Evolutionary conservation across 2,113 vertebrate genomes (phyloP).

Genomic region (Bostrychus sinensis): DNA sequence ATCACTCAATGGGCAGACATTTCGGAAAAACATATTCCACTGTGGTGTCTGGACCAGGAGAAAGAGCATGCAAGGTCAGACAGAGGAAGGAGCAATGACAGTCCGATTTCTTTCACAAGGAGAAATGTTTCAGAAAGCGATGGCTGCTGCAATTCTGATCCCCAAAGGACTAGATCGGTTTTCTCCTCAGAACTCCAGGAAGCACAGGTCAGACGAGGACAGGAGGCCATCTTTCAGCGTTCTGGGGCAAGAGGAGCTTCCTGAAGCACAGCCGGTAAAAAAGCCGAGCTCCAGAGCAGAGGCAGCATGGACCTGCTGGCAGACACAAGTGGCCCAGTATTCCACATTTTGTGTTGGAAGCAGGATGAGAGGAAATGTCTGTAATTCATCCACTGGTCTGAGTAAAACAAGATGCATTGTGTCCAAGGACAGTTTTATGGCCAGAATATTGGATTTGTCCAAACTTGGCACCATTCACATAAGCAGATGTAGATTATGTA

Average conservation of each 20-base stretch:
- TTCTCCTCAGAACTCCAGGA: constrained; percentile 25
- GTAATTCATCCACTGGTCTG: constrained; percentile 49
- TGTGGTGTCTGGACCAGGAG: constrained; percentile 35
- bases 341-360: constrained; percentile 47
- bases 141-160: constrained; percentile 9
- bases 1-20: constrained; percentile 38
- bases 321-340: constrained; percentile 16
- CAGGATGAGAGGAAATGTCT: constrained; percentile 48
- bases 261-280: constrained; percentile 27
- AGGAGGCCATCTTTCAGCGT: constrained; percentile 27
- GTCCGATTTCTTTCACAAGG: constrained; percentile 12
- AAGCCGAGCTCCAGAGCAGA: constrained; percentile 16
- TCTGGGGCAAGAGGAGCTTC: constrained; percentile 23
- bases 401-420: constrained; percentile 31
- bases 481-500: not conserved
- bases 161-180: constrained; percentile 20
- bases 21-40: constrained; percentile 44
- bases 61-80: constrained; percentile 35
- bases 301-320: constrained; percentile 15
- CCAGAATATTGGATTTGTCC: constrained; percentile 13
- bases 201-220: constrained; percentile 57
- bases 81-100: constrained; percentile 24
- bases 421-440: constrained; percentile 44
- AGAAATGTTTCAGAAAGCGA: constrained; percentile 25
- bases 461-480: constrained; percentile 42